phyloP scores from a whole-genome alignment of 2,888 invertebrate species.

The Synergus umbraculus region DNA sequence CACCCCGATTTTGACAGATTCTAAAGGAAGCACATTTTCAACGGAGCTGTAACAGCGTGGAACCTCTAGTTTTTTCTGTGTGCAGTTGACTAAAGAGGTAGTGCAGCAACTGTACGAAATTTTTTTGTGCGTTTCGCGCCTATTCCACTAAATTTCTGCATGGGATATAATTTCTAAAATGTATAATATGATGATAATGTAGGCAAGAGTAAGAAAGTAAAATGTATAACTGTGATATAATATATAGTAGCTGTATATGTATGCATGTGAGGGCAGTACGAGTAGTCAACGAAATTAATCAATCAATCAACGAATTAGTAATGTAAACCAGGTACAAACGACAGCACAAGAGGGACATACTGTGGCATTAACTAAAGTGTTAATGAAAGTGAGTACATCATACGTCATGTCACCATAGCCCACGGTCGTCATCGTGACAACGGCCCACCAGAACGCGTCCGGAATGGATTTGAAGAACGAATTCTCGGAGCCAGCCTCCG shows the following conservation, averaged over 20 bases:
- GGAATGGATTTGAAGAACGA: slow-evolving; percentile 99
- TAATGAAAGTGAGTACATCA: slow-evolving; percentile 81
- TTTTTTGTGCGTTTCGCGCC: too few relatives aligned
- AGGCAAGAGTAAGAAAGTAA: too few relatives aligned
- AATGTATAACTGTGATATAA: not conserved
- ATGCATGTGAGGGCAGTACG: slow-evolving; percentile 10
- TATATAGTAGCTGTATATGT: slow-evolving; percentile 3
- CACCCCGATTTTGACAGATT: too few relatives aligned
- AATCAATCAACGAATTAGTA: slow-evolving; percentile 41
- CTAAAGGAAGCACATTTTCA: too few relatives aligned
- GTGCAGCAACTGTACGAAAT: too few relatives aligned
- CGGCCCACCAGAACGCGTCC: slow-evolving; percentile 99
- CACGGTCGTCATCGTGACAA: slow-evolving; percentile 99
- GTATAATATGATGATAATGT: not conserved
- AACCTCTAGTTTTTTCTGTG: too few relatives aligned
- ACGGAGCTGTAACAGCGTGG: too few relatives aligned
- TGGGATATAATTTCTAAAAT: not conserved
- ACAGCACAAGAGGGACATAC: slow-evolving; percentile 69
- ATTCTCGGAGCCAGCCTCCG: slow-evolving; percentile 99
- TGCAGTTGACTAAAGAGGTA: too few relatives aligned
- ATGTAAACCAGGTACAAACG: slow-evolving; percentile 60
- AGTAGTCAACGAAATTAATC: slow-evolving; percentile 26
- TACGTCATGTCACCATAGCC: slow-evolving; percentile 99
- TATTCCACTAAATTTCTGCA: too few relatives aligned
- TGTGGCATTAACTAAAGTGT: slow-evolving; percentile 77